Evolutionary conservation across 2,888 invertebrate species (phyloP), one percentile per base, ranked within the genome.

Genomic region (Thysanoteuthis rhombus): DNA sequence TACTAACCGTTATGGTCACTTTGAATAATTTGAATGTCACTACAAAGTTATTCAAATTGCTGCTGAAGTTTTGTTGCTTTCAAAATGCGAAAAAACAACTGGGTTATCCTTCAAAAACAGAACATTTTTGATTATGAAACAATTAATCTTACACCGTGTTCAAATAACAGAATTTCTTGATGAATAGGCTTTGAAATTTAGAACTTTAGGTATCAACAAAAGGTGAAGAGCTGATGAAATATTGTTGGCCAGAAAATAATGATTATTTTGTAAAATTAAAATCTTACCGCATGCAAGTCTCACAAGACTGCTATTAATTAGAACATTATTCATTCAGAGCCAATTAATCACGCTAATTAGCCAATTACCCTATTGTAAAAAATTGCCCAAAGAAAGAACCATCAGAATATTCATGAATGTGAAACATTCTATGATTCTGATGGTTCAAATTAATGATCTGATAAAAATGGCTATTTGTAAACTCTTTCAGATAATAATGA

Each of bases 311-410:
- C 75, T 12, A 75, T 36, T 75, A 75, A 75, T 75, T 75, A 75
- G 75, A 75, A 75, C 75, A 75, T 75, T 75, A 75, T 75, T 75
- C 75, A 75, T 75, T 36, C 75, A n/a, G 75, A n/a, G 4, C n/a
- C 75, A 75, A 75, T 75, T 75, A 75, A 75, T 75, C 75, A n/a
- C 75, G 75, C 75, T 75, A 75, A 75, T 75, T 75, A 75, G 75
- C n/a, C 75, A 75, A 75, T 75, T 75, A 75, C n/a, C 75, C 75
- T 75, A 75, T 75, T 75, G 75, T 75, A 75, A n/a, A 36, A 75
- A 36, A 16, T 36, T 75, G 75, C n/a, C n/a, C n/a, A 75, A 75
- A n/a, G n/a, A 75, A 75, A 36, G 36, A 75, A n/a, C n/a, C 12
- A n/a, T 16, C 12, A 75, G 16, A 75, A 75, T 75, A 75, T 75